Evolutionary conservation across 2,113 vertebrate species (phyloP), one percentile per base, ranked within the genome.

Genomic region (Bubo scandiacus): DNA sequence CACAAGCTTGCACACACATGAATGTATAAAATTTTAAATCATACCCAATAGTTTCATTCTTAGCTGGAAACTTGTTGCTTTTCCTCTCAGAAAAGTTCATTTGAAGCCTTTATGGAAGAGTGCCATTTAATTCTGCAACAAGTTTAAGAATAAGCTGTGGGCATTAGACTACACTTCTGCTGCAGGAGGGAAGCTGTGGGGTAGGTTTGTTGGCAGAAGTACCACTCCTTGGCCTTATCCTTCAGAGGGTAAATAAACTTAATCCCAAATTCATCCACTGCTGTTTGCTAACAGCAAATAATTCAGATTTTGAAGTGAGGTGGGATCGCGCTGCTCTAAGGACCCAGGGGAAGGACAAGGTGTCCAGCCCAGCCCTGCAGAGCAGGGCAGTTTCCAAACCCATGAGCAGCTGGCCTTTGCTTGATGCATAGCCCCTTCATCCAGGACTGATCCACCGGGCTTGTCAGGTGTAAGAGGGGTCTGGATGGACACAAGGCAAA

Each of bases 271-370:
- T 75, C 73, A 75, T 57, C 91, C 36, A 3, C 42, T 27, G 55
- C 47, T 92, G 43, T 89, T 91, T 89, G 73, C 21, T 3, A 43
- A 63, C 20, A 67, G 89, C 65, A 96, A 87, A 95, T 63, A 63
- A 47, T 16, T 17, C 49, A 1, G 27, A 34, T 70, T 79, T 61
- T 66, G 78, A 85, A 68, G 81, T 5, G 61, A 70, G n/a, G 15
- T 51, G 49, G 49, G 34, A 88, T 80, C 21, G 2, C 0, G 1
- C 15, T 32, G 58, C 15, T 38, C 57, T 16, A 42, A 40, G 47
- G 62, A 11, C 2, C 9, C 15, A 21, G 72, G 57, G 38, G 49
- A 30, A 57, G 63, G 51, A 84, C 5, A 22, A 27, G 52, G 36
- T 15, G 40, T 9, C 18, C 73, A n/a, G 74, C 18, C 13, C 15